Conservation (phyloP, 2,888 invertebrate genomes). For the Limnephilus marmoratus region DNA sequence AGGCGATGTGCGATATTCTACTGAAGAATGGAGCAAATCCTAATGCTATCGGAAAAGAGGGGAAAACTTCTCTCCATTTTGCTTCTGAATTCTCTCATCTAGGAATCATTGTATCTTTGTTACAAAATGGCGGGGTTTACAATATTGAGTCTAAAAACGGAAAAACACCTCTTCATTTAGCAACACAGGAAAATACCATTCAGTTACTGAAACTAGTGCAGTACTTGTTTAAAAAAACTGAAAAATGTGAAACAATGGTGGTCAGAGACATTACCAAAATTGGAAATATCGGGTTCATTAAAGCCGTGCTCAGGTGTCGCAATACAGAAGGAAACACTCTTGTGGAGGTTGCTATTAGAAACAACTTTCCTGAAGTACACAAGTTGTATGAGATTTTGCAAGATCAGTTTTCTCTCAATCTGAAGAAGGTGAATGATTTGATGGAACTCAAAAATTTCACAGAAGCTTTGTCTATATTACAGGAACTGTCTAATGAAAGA, state of each 20-base stretch:
- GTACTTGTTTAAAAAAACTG: background rate
- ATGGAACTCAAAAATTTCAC: background rate
- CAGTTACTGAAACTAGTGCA: background rate
- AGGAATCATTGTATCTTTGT: background rate
- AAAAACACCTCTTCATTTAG: background rate
- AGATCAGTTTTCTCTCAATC: background rate
- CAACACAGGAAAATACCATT: background rate
- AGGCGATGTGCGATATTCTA: background rate
- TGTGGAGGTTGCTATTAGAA: background rate
- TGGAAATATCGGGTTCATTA: background rate
- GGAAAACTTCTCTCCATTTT: constrained; percentile 3
- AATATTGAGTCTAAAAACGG: background rate
- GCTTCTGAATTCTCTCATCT: background rate
- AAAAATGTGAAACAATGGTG: background rate
- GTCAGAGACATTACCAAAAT: background rate
- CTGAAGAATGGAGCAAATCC: background rate
- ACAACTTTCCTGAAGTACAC: background rate
- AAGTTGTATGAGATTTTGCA: background rate
- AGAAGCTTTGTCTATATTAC: background rate
- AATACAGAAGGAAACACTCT: background rate
- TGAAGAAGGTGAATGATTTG: background rate
- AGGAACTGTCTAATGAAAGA: background rate
- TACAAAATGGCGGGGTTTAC: background rate
- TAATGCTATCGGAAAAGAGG: background rate
- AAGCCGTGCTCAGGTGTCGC: background rate